Evolutionary conservation across 2,797 vertebrate genomes (phyloP), one percentile per base, ranked within the genome.

Genomic region (Gallirallus australis): DNA sequence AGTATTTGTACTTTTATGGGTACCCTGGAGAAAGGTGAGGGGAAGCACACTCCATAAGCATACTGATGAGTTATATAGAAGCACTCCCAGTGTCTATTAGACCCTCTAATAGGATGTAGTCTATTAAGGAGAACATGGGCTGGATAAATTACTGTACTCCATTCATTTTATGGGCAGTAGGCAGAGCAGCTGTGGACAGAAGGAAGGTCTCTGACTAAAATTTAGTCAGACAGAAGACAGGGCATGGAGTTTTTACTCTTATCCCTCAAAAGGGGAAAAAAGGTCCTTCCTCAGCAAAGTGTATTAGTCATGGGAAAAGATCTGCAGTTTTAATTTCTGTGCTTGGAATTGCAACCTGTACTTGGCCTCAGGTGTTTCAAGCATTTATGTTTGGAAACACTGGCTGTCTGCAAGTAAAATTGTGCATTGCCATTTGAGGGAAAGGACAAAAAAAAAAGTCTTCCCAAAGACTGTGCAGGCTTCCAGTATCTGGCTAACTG

Each of bases 21-120:
- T 71, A 84, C 83, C 82, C 92, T 93, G 93, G 82, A 95, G 95
- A 94, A 97, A 96, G 91, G 91, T 61, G 73, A 96, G 56, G 59
- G 65, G 50, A 72, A 91, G 65, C 12, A 15, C 50, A 78, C 66
- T 88, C 89, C 77, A 69, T 56, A 71, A 91, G 90, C 92, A 96
- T 95, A 73, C 81, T 91, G 89, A 96, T 96, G 82, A 97, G 88
- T 84, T 94, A 31, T 28, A 50, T 6, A 80, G 83, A 82, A 87
- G 65, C 54, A 64, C 69, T 96, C 69, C 70, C 64, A 57, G 90
- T n/a, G 72, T 70, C 65, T 94, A 76, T 96, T 76, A 96, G 52
- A 73, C 66, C 63, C 47, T 80, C 92, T 64, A 90, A 77, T 81
- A 39, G 11, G 50, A 89, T 85, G 64, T 35, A 86, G 66, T 81